Conservation (phyloP, 2,113 vertebrate genomes). For the Nettapus auritus region DNA sequence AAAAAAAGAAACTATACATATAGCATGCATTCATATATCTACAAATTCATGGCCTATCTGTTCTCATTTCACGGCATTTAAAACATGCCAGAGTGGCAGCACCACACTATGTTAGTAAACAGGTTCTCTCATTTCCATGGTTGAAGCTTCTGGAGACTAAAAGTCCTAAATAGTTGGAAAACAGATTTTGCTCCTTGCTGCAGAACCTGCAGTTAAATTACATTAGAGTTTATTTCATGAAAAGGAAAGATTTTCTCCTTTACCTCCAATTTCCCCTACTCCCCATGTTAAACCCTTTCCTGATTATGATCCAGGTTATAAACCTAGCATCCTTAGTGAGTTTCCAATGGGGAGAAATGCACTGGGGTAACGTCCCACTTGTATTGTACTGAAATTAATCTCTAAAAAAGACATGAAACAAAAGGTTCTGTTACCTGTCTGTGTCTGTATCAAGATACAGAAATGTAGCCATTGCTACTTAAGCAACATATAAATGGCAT, state of each 20-base stretch:
- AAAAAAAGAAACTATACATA: constrained; percentile 70
- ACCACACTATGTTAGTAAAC: constrained; percentile 51
- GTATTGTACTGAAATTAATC: not conserved
- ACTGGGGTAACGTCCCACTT: not conserved
- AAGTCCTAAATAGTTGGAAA: constrained; percentile 33
- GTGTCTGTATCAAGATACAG: not conserved
- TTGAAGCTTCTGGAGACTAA: constrained; percentile 10
- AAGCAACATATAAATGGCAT: not conserved
- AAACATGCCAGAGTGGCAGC: constrained; percentile 18
- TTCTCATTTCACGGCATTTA: constrained; percentile 60
- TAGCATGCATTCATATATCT: not conserved
- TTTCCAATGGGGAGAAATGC: constrained; percentile 22
- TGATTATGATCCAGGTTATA: constrained; percentile 16
- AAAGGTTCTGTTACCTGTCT: constrained; percentile 12
- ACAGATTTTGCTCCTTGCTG: constrained; percentile 43
- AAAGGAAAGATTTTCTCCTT: constrained; percentile 19
- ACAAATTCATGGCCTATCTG: constrained; percentile 40
- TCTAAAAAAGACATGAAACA: constrained; percentile 12
- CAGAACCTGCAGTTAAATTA: constrained; percentile 35
- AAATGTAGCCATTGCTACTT: not conserved
- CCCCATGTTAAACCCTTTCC: not conserved
- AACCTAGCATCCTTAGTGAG: not conserved
- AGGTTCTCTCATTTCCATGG: constrained; percentile 45
- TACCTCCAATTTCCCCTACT: not conserved
- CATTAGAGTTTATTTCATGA: constrained; percentile 40